phyloP scores from a whole-genome alignment of 1,140 invertebrate species.

The Bacillus rossius region DNA sequence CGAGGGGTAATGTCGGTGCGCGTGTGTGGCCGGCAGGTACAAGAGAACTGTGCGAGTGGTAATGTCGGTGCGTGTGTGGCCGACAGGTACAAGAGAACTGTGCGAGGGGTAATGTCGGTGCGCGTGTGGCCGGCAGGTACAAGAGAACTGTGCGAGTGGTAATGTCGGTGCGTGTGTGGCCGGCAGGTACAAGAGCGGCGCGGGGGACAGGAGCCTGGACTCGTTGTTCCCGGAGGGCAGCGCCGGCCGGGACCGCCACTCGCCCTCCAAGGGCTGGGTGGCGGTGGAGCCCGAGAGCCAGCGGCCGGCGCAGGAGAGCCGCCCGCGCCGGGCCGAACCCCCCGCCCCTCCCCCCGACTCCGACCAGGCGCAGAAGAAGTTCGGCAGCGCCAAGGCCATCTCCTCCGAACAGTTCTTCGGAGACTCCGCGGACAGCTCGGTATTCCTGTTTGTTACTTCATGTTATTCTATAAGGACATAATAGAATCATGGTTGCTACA shows the following conservation, averaged over 20 bases:
- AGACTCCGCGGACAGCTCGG: constrained; percentile 46
- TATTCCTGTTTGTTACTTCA: constrained; percentile 7
- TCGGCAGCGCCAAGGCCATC: constrained; percentile 94
- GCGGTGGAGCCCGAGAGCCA: constrained; percentile 4
- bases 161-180: no score
- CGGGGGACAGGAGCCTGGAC: constrained; percentile 6
- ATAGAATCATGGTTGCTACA: no score
- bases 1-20: no score
- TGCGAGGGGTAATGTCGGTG: no score
- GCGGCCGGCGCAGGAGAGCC: constrained; percentile 26
- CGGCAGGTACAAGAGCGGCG: constrained; percentile 14
- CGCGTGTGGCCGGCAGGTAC: no score
- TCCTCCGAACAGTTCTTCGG: constrained; percentile 96
- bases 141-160: no score
- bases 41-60: no score
- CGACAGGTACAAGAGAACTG: no score
- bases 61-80: no score
- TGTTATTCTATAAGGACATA: background rate
- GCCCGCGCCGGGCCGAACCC: background rate
- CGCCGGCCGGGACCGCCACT: constrained; percentile 9
- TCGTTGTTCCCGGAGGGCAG: constrained; percentile 12
- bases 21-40: no score
- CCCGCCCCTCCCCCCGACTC: background rate
- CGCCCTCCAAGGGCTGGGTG: constrained; percentile 5
- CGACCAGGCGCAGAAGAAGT: constrained; percentile 86